These are phyloP conservation scores for Lycodopsis pacificus DNA, from an alignment of 2,797 vertebrate species.

Conservation along the genomic window DNA sequence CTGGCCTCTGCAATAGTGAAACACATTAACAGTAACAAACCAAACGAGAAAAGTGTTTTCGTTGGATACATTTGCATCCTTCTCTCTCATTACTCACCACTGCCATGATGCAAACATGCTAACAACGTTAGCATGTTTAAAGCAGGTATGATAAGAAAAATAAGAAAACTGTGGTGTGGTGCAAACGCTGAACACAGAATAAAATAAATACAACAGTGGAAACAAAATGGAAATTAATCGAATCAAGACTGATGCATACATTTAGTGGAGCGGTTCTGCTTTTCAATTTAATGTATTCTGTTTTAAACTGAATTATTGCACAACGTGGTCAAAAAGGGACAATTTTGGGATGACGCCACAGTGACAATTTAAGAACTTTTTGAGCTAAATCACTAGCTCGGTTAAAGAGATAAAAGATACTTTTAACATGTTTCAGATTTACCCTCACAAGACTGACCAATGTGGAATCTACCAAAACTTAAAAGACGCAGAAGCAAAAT, in stretches of 20 bases:
- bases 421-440: neutral
- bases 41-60: neutral
- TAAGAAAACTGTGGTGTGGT: neutral
- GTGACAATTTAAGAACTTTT: fast-evolving
- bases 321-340: neutral
- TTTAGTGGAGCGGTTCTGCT: neutral
- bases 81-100: neutral
- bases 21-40: neutral
- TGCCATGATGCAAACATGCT: neutral
- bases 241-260: neutral
- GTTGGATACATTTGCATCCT: neutral
- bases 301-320: neutral
- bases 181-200: neutral
- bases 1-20: neutral
- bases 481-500: constrained; percentile 20
- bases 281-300: neutral
- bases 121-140: neutral
- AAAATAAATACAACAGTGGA: neutral
- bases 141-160: neutral
- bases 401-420: neutral
- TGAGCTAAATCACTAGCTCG: neutral
- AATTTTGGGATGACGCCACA: constrained; percentile 1
- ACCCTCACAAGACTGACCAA: neutral
- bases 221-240: neutral
- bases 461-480: constrained; percentile 1